Evolutionary conservation across 1,140 invertebrate genomes (phyloP), one percentile per base, ranked within the genome.

Genomic region (Apocrypta bakeri): DNA sequence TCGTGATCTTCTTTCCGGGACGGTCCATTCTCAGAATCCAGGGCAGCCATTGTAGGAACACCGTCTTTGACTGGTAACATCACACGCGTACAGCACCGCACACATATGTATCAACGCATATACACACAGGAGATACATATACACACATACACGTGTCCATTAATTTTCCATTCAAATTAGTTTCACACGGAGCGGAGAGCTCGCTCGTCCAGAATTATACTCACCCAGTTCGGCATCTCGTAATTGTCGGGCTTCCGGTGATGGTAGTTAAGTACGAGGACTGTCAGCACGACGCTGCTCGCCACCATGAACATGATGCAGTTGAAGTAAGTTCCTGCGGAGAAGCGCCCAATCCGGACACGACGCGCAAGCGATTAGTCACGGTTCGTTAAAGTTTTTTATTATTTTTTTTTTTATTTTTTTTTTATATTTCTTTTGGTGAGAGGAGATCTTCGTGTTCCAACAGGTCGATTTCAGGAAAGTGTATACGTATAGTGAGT

Each of bases 251-350:
- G 97, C 85, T 96, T 98, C 88, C 98, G 94, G 93, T 99, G 98
- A 93, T 99, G 99, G 92, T 98, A 99, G 93, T 99, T 99, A 84
- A 99, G 95, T 83, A 99, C 98, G 86, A 99, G 95, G 80, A 99
- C 98, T 29, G 99, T 99, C 87, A 98, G 95, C 83, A 99, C 97
- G 88, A 99, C 98, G 84, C 98, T 99, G 83, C 98, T 98, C 63
- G 98, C 98, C 92, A 99, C 98, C 98, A 99, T 99, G 92, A 99
- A 98, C 99, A 99, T 99, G 92, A 99, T 99, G 94, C 98, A 99
- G 92, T 99, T 99, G 95, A 99, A 99, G 94, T 99, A 99, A 86
- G 98, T 98, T 89, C 98, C 98, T 99, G 94, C 85, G 37, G 37
- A 83, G 69, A 33, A 40, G 9, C 11, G 27, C 31, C 29, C 29